Evolutionary conservation across 2,797 vertebrate genomes (phyloP).

Genomic region (Enteromius treurensis): DNA sequence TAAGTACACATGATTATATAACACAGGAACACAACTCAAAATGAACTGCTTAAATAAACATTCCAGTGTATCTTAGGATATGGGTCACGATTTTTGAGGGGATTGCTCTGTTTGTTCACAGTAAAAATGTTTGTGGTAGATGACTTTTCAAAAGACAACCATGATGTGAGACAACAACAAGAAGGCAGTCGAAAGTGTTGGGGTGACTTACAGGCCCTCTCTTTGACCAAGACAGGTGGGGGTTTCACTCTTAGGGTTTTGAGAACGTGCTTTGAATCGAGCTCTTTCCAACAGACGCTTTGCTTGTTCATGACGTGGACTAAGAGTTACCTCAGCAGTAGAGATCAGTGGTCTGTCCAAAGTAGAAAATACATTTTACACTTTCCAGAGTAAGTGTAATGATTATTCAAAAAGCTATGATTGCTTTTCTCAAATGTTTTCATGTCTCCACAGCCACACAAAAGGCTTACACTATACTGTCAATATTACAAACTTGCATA

Average conservation of each 20-base stretch:
- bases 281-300: conserved; percentile 88
- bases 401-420: not conserved
- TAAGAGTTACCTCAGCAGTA: conserved; percentile 79
- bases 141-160: not conserved
- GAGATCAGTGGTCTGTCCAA: conserved; percentile 78
- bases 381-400: not conserved
- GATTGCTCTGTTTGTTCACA: not conserved
- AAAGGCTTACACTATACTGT: not conserved
- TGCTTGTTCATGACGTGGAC: conserved; percentile 88
- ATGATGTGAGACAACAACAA: not conserved
- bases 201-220: conserved; percentile 68
- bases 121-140: not conserved
- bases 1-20: conserved; percentile 51
- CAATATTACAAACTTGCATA: not conserved
- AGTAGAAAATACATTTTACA: conserved; percentile 1
- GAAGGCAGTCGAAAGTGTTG: not conserved
- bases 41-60: not conserved
- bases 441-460: not conserved
- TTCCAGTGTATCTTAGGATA: not conserved
- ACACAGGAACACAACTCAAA: conserved; percentile 6
- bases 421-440: not conserved
- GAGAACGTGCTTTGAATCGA: conserved; percentile 89
- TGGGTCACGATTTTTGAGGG: not conserved
- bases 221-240: conserved; percentile 74
- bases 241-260: conserved; percentile 82